These are phyloP conservation scores for Caenorhabditis zanzibari DNA, from an alignment of 2,888 invertebrate species.

Conservation along the genomic window DNA sequence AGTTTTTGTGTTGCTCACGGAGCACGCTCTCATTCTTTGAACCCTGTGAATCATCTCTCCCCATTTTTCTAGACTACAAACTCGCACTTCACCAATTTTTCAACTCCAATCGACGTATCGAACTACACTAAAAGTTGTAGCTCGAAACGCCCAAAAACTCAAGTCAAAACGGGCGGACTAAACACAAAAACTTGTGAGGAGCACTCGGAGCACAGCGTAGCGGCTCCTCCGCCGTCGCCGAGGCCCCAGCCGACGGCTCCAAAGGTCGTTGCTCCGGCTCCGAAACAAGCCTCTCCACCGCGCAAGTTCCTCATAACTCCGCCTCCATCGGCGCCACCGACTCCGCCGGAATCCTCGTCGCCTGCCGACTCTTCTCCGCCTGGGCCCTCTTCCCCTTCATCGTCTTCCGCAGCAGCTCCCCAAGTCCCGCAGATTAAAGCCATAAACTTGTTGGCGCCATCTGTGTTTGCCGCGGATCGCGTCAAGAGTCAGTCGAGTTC, in stretches of 20 bases:
- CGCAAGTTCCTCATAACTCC: conserved; percentile 3
- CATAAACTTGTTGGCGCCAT: conserved; percentile 36
- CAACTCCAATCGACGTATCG: neutral
- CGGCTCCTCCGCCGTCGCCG: conserved; percentile 11
- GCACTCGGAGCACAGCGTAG: conserved; percentile 35
- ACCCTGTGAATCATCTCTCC: neutral
- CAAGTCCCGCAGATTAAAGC: conserved; percentile 5
- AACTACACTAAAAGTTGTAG: conserved; percentile 6
- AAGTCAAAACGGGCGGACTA: conserved; percentile 60
- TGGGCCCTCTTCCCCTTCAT: neutral
- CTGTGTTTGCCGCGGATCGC: conserved; percentile 21
- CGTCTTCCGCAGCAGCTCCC: neutral
- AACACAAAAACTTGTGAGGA: conserved; percentile 58
- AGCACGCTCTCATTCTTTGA: neutral
- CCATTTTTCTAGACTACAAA: conserved; percentile 9
- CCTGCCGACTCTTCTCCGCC: no score
- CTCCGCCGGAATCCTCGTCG: neutral
- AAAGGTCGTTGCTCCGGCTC: neutral
- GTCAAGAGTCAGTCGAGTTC: conserved; percentile 32
- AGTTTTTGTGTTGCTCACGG: neutral
- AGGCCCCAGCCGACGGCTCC: neutral
- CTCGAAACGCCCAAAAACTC: conserved; percentile 16
- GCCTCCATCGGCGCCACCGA: neutral
- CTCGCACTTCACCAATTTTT: neutral
- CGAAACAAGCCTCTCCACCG: conserved; percentile 7